These are phyloP conservation scores for Acanthopagrus latus DNA, from an alignment of 2,797 vertebrate species.

Conservation along the genomic window DNA sequence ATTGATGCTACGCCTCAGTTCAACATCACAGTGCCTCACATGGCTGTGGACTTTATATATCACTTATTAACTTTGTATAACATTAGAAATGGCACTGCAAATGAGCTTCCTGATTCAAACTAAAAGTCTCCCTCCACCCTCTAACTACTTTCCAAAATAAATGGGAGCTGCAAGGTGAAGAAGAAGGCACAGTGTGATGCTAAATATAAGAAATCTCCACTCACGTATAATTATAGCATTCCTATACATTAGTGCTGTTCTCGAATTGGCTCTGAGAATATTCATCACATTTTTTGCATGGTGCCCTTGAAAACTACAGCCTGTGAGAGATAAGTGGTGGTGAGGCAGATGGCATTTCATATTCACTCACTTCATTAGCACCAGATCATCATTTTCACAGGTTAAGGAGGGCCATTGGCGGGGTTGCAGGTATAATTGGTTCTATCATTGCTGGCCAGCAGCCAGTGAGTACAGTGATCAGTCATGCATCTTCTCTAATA, in stretches of 20 bases:
- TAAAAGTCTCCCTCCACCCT: not conserved
- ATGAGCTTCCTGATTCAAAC: not conserved
- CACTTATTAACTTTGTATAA: not conserved
- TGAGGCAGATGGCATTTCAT: slow-evolving; percentile 74
- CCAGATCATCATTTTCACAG: slow-evolving; percentile 76
- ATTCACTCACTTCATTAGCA: slow-evolving; percentile 79
- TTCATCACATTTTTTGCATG: slow-evolving; percentile 21
- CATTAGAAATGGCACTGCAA: not conserved
- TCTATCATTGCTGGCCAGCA: slow-evolving; percentile 66
- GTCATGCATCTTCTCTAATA: slow-evolving; percentile 71
- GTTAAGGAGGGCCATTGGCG: slow-evolving; percentile 75
- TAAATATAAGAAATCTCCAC: slow-evolving; percentile 25
- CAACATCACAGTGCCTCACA: not conserved
- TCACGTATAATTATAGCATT: slow-evolving; percentile 37
- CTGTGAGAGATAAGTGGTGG: slow-evolving; percentile 47
- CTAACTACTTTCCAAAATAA: slow-evolving; percentile 28
- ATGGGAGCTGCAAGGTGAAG: slow-evolving; percentile 24
- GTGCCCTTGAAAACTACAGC: slow-evolving; percentile 65
- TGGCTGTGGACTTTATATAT: not conserved
- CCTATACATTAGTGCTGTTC: slow-evolving; percentile 14
- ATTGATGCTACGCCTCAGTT: not conserved
- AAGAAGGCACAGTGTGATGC: slow-evolving; percentile 2
- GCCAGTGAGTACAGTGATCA: slow-evolving; percentile 72
- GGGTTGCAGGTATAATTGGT: slow-evolving; percentile 76
- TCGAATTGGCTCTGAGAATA: slow-evolving; percentile 38